phyloP scores from a whole-genome alignment of 2,888 invertebrate genomes.

The Ceriagrion tenellum region DNA sequence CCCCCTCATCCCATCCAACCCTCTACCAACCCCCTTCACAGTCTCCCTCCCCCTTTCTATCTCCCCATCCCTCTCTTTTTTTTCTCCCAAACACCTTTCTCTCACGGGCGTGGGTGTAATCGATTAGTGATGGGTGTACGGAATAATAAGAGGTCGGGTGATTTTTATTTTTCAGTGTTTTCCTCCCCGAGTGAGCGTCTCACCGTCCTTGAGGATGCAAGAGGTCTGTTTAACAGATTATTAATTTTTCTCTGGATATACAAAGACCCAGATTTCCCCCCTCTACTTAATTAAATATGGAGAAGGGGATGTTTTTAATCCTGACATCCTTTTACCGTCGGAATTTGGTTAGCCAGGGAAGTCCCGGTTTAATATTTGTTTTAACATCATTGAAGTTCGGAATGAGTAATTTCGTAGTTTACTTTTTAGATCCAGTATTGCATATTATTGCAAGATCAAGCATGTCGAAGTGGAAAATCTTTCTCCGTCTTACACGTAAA shows the following conservation, averaged over 20 bases:
- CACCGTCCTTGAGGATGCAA: not conserved
- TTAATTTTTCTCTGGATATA: not conserved
- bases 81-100: conserved; percentile 28
- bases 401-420: not conserved
- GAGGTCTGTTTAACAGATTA: not conserved
- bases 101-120: conserved; percentile 40
- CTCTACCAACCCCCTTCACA: too few species aligned
- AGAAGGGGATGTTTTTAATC: not conserved
- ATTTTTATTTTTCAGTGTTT: not conserved
- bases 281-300: not conserved
- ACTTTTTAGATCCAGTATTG: not conserved
- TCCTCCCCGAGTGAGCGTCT: not conserved
- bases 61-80: not conserved
- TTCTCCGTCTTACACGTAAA: too few species aligned
- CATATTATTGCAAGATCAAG: too few species aligned
- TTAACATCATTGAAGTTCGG: not conserved
- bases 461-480: too few species aligned
- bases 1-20: not conserved
- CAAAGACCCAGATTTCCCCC: not conserved
- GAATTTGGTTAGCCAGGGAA: not conserved
- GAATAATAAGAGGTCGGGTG: not conserved
- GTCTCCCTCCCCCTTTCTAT: not conserved
- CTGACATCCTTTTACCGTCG: not conserved
- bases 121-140: conserved; percentile 24
- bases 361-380: not conserved